These are phyloP conservation scores for Ochropleura leucogaster DNA, from an alignment of 2,888 invertebrate species.

Conservation along the genomic window DNA sequence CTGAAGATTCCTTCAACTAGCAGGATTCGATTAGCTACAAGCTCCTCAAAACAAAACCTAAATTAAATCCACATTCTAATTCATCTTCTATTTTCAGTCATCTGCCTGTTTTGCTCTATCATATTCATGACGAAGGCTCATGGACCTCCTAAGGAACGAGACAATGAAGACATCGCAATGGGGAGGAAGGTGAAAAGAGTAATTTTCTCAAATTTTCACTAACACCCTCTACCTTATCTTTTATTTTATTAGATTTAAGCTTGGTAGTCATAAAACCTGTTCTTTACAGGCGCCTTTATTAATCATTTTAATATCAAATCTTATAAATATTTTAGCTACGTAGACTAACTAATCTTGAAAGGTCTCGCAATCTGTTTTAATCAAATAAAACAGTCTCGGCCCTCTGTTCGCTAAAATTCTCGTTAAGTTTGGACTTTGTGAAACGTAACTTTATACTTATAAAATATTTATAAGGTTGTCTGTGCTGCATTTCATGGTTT, in stretches of 20 bases:
- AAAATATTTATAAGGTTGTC: not conserved
- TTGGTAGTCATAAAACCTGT: slow-evolving; percentile 15
- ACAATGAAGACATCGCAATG: slow-evolving; percentile 86
- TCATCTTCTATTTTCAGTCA: slow-evolving; percentile 71
- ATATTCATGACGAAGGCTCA: slow-evolving; percentile 72
- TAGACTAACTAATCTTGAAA: slow-evolving; percentile 18
- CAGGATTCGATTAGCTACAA: no score
- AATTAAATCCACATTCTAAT: not conserved
- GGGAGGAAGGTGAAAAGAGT: slow-evolving; percentile 85
- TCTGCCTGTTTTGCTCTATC: slow-evolving; percentile 66
- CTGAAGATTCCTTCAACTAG: no score
- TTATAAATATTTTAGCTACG: not conserved
- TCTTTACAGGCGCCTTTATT: not conserved
- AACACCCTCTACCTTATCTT: not conserved
- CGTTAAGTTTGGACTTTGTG: not conserved
- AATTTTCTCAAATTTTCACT: slow-evolving; percentile 30
- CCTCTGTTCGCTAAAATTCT: not conserved
- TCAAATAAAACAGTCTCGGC: slow-evolving; percentile 21
- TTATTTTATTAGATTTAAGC: slow-evolving; percentile 15
- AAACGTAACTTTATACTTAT: not conserved
- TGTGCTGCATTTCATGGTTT: no score
- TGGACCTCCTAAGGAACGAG: slow-evolving; percentile 84
- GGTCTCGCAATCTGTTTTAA: slow-evolving; percentile 8
- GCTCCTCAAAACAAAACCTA: no score
- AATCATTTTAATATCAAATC: slow-evolving; percentile 18